Conservation (phyloP, 35 echinoderm and acorn worm genomes). For the Heliocidaris tuberculata region DNA sequence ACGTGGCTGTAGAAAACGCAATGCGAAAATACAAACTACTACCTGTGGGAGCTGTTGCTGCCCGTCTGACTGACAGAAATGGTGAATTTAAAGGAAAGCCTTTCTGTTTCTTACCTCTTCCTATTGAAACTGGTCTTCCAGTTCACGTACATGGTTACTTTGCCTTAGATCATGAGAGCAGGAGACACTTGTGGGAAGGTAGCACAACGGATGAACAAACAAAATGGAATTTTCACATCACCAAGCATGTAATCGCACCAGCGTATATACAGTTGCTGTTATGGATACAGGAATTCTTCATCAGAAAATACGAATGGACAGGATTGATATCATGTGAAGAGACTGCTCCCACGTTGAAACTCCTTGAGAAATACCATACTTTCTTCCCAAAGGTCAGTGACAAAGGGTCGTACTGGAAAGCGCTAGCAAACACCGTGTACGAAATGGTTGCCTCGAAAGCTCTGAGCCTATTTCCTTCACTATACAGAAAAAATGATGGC, state of each 20-base stretch:
- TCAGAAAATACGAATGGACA: background rate
- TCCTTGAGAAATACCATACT: slow-evolving; percentile 32
- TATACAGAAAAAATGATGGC: background rate
- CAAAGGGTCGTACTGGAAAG: slow-evolving; percentile 25
- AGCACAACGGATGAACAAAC: background rate
- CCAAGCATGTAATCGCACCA: slow-evolving; percentile 54
- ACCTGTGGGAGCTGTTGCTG: slow-evolving; percentile 66
- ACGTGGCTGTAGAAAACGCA: background rate
- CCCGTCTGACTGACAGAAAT: background rate
- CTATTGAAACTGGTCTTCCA: background rate
- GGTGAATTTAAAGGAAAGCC: background rate
- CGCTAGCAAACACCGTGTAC: slow-evolving; percentile 11
- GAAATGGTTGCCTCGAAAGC: background rate
- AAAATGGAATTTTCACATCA: slow-evolving; percentile 68
- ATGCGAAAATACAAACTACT: slow-evolving; percentile 15
- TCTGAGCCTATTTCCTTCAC: background rate
- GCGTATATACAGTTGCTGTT: slow-evolving; percentile 54
- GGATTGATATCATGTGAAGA: background rate
- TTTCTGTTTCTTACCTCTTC: slow-evolving; percentile 75
- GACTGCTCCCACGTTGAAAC: background rate
- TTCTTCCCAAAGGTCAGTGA: slow-evolving; percentile 6
- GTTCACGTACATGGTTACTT: slow-evolving; percentile 67
- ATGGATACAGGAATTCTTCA: slow-evolving; percentile 39
- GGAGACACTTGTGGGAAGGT: slow-evolving; percentile 49
- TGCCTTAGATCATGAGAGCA: slow-evolving; percentile 54